Percentiles rank a stretch among this genome's conserved stretches.
Conservation (phyloP, 2,888 invertebrate species). For the Papilio demoleus region DNA sequence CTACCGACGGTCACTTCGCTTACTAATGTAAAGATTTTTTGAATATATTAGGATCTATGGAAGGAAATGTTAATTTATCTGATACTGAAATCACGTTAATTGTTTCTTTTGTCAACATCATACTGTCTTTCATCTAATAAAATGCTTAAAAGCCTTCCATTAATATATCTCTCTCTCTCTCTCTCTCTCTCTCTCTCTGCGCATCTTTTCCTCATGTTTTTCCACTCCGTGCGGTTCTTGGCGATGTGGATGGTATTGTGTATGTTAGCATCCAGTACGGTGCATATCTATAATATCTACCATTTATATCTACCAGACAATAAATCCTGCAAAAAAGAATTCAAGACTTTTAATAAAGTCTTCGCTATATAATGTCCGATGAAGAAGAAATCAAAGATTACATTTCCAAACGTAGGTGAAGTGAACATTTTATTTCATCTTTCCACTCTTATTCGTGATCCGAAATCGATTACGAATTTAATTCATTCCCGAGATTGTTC, state of each 20-base stretch:
- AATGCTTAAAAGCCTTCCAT: no score
- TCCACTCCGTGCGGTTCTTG: no score
- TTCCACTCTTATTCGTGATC: neutral
- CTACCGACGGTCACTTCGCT: conserved; percentile 5
- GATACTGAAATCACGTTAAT: neutral
- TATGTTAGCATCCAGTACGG: no score
- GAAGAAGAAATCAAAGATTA: neutral
- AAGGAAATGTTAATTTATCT: neutral
- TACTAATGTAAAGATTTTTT: neutral
- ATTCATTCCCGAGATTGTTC: conserved; percentile 23
- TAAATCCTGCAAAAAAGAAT: no score
- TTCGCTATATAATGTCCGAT: neutral
- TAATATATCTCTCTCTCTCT: no score
- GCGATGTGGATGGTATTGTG: no score
- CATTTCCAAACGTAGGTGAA: neutral
- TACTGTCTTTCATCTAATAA: neutral
- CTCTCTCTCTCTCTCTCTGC: no score
- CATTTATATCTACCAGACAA: no score
- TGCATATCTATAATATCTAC: no score
- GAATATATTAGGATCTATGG: neutral
- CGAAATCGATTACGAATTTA: conserved; percentile 26
- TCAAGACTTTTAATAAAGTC: neutral
- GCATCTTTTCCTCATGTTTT: no score
- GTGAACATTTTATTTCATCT: conserved; percentile 2
- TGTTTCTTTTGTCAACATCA: no score